Conservation (phyloP, 2,888 invertebrate species). For the Loripinus fragilis region DNA sequence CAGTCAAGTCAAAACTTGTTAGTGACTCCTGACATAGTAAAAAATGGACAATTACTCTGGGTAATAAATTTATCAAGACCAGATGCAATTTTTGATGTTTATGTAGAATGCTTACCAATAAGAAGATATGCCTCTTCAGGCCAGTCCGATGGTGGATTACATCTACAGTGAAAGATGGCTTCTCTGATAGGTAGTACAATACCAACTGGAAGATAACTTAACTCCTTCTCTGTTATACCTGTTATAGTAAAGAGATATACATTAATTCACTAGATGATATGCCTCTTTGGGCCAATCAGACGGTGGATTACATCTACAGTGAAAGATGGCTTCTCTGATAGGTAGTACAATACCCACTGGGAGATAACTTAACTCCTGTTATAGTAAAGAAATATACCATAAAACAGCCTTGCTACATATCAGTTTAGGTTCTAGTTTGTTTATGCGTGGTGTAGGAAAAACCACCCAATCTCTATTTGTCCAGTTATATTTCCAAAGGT, state of each 20-base stretch:
- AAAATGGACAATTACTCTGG: no score
- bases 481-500: no score
- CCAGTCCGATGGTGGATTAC: constrained; percentile 90
- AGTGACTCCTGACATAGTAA: no score
- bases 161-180: constrained; percentile 89
- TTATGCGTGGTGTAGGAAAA: no score
- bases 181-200: constrained; percentile 89
- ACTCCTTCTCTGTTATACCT: constrained; percentile 88
- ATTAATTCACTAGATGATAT: no score
- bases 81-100: no score
- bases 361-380: constrained; percentile 89
- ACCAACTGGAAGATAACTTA: constrained; percentile 90
- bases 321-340: constrained; percentile 88
- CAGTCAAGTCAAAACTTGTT: no score
- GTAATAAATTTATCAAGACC: no score
- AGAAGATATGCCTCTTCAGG: constrained; percentile 89
- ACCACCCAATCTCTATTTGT: no score
- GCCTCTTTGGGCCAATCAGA: constrained; percentile 89
- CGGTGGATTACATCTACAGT: constrained; percentile 89
- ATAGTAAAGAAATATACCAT: no score
- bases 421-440: no score
- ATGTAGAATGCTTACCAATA: constrained; percentile 86
- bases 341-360: constrained; percentile 90
- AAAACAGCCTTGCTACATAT: no score
- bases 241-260: constrained; percentile 39